Percentiles rank a stretch among this genome's conserved stretches.
Evolutionary conservation across 1,140 invertebrate species (phyloP).

Genomic region (Drosophila yakuba): DNA sequence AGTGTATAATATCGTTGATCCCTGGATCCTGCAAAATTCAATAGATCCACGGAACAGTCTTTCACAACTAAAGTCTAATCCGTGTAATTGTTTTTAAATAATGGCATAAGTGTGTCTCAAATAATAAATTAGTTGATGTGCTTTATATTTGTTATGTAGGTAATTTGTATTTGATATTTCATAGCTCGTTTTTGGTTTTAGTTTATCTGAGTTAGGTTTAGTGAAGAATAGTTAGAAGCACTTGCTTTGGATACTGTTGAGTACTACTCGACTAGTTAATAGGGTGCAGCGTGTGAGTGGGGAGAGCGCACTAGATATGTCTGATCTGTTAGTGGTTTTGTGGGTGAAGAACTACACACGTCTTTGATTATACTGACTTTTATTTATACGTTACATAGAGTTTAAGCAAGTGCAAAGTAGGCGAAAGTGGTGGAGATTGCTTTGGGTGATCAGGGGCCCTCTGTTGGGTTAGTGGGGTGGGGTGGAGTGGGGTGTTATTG

Average conservation of each 20-base stretch:
- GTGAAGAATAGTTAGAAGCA: conserved; percentile 67
- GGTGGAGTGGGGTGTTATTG: neutral
- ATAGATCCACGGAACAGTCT: conserved; percentile 16
- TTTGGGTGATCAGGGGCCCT: conserved; percentile 5
- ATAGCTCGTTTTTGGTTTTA: conserved; percentile 73
- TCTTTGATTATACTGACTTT: conserved; percentile 54
- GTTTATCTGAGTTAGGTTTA: conserved; percentile 69
- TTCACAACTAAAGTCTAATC: conserved; percentile 5
- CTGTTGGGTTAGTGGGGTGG: neutral
- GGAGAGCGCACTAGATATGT: conserved; percentile 67
- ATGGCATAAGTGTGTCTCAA: conserved; percentile 28
- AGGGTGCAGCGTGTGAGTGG: conserved; percentile 70
- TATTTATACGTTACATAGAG: conserved; percentile 49
- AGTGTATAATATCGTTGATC: conserved; percentile 13
- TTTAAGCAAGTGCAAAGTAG: conserved; percentile 72
- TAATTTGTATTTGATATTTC: conserved; percentile 81
- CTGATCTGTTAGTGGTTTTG: conserved; percentile 39
- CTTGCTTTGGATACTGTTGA: conserved; percentile 55
- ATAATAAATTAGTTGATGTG: conserved; percentile 65
- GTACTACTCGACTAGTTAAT: conserved; percentile 62
- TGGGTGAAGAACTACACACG: conserved; percentile 77
- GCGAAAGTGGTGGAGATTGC: conserved; percentile 49
- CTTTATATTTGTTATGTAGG: conserved; percentile 78
- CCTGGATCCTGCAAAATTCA: conserved; percentile 8
- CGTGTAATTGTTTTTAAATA: conserved; percentile 23